These are phyloP conservation scores for Pycnomerus fuliginosus DNA, from an alignment of 2,888 invertebrate species.

Conservation along the genomic window DNA sequence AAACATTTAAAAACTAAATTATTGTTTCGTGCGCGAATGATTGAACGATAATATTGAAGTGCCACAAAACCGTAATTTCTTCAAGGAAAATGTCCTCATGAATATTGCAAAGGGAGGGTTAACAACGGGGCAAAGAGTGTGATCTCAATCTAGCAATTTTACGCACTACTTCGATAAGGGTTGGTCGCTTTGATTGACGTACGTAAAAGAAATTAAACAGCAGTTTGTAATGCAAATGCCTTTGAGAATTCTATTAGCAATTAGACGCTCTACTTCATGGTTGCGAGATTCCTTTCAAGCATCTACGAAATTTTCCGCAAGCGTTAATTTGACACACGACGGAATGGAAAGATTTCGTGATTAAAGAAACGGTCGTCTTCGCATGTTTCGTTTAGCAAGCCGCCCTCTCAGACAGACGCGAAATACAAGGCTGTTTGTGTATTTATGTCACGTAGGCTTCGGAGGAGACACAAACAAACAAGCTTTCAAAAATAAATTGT, in stretches of 20 bases:
- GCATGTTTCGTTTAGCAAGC: conserved; percentile 11
- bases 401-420: background rate
- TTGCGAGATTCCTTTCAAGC: conserved; percentile 21
- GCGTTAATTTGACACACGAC: conserved; percentile 23
- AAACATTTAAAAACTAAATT: too few relatives aligned
- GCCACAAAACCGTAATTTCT: conserved; percentile 12
- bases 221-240: conserved; percentile 19
- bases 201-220: conserved; percentile 21
- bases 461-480: conserved; percentile 16
- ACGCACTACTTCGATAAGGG: too few relatives aligned
- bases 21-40: conserved; percentile 15
- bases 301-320: conserved; percentile 22
- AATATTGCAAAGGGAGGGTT: conserved; percentile 14
- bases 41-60: conserved; percentile 16
- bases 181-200: too few relatives aligned
- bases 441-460: conserved; percentile 14
- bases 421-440: too few relatives aligned
- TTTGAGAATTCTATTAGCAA: conserved; percentile 24
- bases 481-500: conserved; percentile 16
- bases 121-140: too few relatives aligned
- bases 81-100: conserved; percentile 8
- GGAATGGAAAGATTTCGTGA: conserved; percentile 19
- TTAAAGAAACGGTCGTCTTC: conserved; percentile 20
- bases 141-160: too few relatives aligned
- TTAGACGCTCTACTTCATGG: conserved; percentile 22